Evolutionary conservation across 1,140 invertebrate species (phyloP), one percentile per base, ranked within the genome.

Genomic region (Drosophila ogumai): DNA sequence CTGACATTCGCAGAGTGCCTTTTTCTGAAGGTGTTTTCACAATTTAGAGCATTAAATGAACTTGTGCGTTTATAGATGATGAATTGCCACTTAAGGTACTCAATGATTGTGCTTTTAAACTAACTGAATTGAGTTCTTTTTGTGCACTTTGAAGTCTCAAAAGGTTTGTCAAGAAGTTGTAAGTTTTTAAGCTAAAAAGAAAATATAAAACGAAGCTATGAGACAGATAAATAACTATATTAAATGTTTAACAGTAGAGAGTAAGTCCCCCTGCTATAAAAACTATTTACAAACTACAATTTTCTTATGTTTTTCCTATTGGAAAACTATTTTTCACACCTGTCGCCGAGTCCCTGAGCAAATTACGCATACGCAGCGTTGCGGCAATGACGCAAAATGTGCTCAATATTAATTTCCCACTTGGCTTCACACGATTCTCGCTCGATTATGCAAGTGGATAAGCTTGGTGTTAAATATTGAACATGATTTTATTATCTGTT

Each of bases 291-390:
- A n/a, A 41, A 31, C 25, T 17, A 8, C n/a, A 19, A 22, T 10
- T 32, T 10, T 8, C 15, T 8, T 58, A 43, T 22, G 13, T 31
- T 38, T n/a, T 41, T 22, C n/a, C 22, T 5, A 15, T 17, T 15
- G 31, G 1, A 68, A 68, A 22, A 56, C 60, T 72, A 59, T 38
- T 52, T 69, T 46, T 65, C 31, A 34, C 56, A 56, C 71, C 36
- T 31, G 47, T 44, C 69, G 28, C 58, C 10, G 28, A 34, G 22
- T 50, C 69, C 68, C 55, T 7, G 13, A 36, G 32, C 38, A 61
- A 73, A 72, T 82, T 72, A 82, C 46, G 75, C 41, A 78, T 68
- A 68, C 58, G 79, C 61, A 36, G 17, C 55, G 56, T 68, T 59
- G 63, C 32, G 17, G 15, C 13, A 63, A 10, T 59, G 41, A 15